Base-by-base conservation (phyloP, 2,888 invertebrate species). In the Sphaeridia pumilis region DNA sequence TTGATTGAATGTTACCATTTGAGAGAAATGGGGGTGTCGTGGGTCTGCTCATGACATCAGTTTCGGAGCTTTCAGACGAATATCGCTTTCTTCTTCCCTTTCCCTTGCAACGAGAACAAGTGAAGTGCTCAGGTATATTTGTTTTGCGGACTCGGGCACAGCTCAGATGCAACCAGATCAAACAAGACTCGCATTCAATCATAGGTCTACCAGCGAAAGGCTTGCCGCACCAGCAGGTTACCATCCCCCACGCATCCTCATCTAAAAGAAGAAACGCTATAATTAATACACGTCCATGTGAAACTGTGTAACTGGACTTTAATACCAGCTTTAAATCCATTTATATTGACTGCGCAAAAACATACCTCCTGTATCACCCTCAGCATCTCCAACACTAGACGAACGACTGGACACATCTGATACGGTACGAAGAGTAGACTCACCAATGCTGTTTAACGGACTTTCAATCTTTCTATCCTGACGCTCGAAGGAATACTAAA, bases 131-230 rank as follows among this genome's bases (percentile, higher is more conserved):
- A 1, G 78, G 78, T 66, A 78, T 76, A 67, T 77, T 75, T 54
- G 72, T 73, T 67, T 74, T 74, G 60, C 75, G 72, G 52, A 78
- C 74, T 67, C 75, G 73, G 49, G 76, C 78, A 71, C 78, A 78
- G 3, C 76, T 76, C 53, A 77, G 69, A 66, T 78, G 78, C 55
- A 77, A 72, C 78, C 78, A 78, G n/a, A 75, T 75, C 51, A 74
- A 68, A 67, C 78, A 78, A 58, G 71, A 69, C 28, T 74, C 73
- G 67, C 78, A 78, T 65, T 78, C 77, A 27, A 78, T 77, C 78
- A 78, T 77, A 4, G 77, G 75, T 48, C 78, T 69, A 12, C 76
- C 76, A 41, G 76, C 76, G 66, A 76, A 78, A 1, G 78, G 78
- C 67, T 77, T 77, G 1, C 63, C 63, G 48, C 63, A 64, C 60